phyloP scores from a whole-genome alignment of 2,888 invertebrate species.

The Megalurothrips usitatus region DNA sequence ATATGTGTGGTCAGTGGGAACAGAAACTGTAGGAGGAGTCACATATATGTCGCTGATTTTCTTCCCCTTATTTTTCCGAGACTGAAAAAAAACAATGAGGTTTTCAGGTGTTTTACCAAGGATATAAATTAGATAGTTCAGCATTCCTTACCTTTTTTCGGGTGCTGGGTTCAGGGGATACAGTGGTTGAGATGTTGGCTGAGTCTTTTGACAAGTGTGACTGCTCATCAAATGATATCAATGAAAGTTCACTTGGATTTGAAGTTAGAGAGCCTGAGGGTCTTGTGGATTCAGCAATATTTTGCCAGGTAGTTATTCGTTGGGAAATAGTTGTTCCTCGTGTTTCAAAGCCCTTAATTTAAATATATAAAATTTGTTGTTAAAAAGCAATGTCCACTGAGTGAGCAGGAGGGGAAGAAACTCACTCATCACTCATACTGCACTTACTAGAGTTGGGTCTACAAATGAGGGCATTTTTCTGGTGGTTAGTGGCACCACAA shows the following conservation, averaged over 20 bases:
- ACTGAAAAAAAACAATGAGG: neutral
- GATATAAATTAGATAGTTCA: neutral
- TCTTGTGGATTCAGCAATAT: constrained; percentile 70
- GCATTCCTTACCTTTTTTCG: neutral
- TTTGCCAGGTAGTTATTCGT: constrained; percentile 77
- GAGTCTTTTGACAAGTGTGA: neutral
- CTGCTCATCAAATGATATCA: neutral
- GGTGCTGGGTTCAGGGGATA: neutral
- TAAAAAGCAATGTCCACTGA: constrained; percentile 30
- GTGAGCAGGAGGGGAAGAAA: constrained; percentile 17
- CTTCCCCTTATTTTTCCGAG: constrained; percentile 33
- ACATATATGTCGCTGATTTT: constrained; percentile 29
- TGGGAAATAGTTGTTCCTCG: constrained; percentile 80
- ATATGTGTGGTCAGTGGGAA: neutral
- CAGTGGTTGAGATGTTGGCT: neutral
- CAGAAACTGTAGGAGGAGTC: neutral
- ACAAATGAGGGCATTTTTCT: constrained; percentile 72
- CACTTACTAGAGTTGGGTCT: constrained; percentile 73
- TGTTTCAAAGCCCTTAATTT: constrained; percentile 78
- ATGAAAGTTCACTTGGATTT: constrained; percentile 53
- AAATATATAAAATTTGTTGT: neutral
- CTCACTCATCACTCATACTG: neutral
- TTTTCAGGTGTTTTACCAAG: neutral
- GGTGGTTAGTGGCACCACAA: constrained; percentile 60
- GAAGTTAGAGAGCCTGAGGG: constrained; percentile 64